Evolutionary conservation across 2,797 vertebrate species (phyloP), one percentile per base, ranked within the genome.

Genomic region (Danio choprae): DNA sequence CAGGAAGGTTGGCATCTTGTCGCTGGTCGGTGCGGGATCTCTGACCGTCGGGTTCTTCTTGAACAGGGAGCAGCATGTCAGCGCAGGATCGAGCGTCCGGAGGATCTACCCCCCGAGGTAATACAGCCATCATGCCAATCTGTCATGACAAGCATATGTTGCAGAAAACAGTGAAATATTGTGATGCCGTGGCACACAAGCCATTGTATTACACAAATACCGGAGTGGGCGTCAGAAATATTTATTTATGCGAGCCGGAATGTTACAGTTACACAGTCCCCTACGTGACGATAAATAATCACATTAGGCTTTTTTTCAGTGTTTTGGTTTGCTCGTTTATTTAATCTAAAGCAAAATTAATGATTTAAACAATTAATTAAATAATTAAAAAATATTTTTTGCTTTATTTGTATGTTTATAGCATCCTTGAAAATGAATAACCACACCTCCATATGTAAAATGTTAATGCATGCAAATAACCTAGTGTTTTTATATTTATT

Each of bases 91-190:
- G 15, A 89, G 91, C 0, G 91, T 91, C 15, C 94, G 96, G 67
- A 95, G 96, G 89, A 89, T 89, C 7, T 98, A 97, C 90, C 97
- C 96, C 38, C 92, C 96, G 83, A 98, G 97, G 97, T 98, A 95
- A 46, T 53, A 18, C 50, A 71, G n/a, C n/a, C 38, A 10, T 56
- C 38, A 10, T 56, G 20, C 1, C 51, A 3, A 16, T 38, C 8
- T 51, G n/a, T 71, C 18, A 72, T 22, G 41, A 58, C 38, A 13
- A 10, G 10, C 12, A 18, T 7, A 18, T 69, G 9, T 7, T 18
- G 38, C 16, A 13, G 4, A 70, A 40, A 1, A 70, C 48, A 70
- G 41, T 13, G 6, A 53, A 8, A 70, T 53, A 53, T 12, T 40
- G 50, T 55, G 50, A 70, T 18, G n/a, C 10, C 12, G 13, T 41